Evolutionary conservation across 1,140 invertebrate species (phyloP), one percentile per base, ranked within the genome.

Genomic region (Drosophila repletoides): DNA sequence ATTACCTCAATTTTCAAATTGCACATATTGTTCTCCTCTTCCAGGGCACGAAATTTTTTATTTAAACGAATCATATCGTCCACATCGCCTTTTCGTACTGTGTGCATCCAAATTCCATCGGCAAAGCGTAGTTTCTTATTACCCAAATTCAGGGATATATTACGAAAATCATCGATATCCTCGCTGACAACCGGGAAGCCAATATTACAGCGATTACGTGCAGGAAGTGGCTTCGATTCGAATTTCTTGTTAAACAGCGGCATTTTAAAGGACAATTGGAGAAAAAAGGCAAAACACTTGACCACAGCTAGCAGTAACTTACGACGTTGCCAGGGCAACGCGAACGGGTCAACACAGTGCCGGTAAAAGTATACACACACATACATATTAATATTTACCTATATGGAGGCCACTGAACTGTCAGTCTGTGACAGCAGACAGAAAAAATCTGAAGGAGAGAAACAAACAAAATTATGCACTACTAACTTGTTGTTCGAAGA

Each of bases 191-290:
- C 45, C 0, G 89, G 76, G 65, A 63, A 79, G 0, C 76, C 80
- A 31, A 76, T 90, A 48, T 88, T 89, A 33, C 76, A 88, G 1
- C 89, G 73, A 21, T 49, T 71, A 12, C 89, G 83, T 14, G 69
- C 41, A 3, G 88, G 88, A 29, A 87, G 80, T 2, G 76, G 83
- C 14, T 90, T 90, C 14, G 86, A 65, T 31, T 90, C 89, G 17
- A 89, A 90, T 67, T 90, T 90, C 52, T 88, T 90, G 60, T 87
- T 87, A 36, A 90, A 90, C 28, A 90, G 41, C 36, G 88, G 89
- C 89, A 90, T 90, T 38, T 41, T 59, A 10, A 41, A 14, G 19
- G 17, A 21, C 46, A 9, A 53, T 34, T 15, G 12, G 3, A 21
- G 4, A 1, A 41, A 31, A 19, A 74, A 24, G n/a, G 33, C 15